Evolutionary conservation across 2,888 invertebrate species (phyloP).

Genomic region (Eueremaeus valkanovi): DNA sequence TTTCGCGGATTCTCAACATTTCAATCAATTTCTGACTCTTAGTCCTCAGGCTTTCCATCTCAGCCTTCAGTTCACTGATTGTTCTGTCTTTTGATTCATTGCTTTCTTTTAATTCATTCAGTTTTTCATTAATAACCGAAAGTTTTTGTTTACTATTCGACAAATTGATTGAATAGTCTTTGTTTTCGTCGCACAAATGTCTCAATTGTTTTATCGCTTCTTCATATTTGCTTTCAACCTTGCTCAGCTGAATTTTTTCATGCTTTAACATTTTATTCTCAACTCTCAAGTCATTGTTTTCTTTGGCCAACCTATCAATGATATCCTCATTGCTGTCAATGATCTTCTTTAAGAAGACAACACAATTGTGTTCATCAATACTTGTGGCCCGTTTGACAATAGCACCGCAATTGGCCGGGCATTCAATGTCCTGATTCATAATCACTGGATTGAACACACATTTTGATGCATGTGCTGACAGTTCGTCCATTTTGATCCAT

Average conservation of each 20-base stretch:
- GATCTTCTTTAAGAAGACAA: background rate
- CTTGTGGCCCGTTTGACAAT: background rate
- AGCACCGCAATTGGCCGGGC: background rate
- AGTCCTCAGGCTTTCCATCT: background rate
- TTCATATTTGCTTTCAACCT: background rate
- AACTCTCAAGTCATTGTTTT: constrained; percentile 62
- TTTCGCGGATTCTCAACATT: background rate
- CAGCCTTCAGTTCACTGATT: background rate
- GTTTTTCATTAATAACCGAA: background rate
- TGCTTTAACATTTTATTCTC: background rate
- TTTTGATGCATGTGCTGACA: background rate
- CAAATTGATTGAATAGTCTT: background rate
- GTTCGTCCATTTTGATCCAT: background rate
- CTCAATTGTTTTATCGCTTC: background rate
- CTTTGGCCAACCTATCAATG: no score
- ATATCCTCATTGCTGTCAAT: background rate
- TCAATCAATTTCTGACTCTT: background rate
- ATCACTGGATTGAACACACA: constrained; percentile 17
- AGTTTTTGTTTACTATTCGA: background rate
- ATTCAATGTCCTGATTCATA: constrained; percentile 22
- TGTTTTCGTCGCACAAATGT: background rate
- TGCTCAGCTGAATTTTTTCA: background rate
- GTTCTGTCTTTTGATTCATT: background rate
- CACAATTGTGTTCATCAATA: constrained; percentile 28
- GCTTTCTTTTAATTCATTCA: background rate